Evolutionary conservation across 2,888 invertebrate species (phyloP), one percentile per base, ranked within the genome.

Genomic region (Drosophila macrospina): DNA sequence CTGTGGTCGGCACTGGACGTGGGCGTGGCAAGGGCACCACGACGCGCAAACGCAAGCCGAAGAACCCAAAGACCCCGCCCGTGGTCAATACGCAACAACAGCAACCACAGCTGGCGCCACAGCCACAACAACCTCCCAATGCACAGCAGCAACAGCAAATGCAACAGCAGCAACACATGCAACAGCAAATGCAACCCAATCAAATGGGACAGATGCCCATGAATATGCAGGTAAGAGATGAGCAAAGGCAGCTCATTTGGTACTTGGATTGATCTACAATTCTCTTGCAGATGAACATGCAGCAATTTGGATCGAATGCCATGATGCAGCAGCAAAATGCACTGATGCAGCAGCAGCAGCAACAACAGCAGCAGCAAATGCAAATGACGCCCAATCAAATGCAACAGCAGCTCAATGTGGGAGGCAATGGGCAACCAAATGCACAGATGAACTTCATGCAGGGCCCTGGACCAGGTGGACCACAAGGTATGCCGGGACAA

Each of bases 41-140:
- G 1, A 89, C 85, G 15, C 90, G 92, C 4, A 92, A 92, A 54
- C 90, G 92, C 13, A 92, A 93, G 69, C 91, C 92, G 10, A 92
- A 92, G 73, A 90, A 90, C 74, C 88, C 95, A 91, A 92, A 95
- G 75, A 90, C 91, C 36, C 89, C 91, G 51, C 91, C 92, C 2
- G 91, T 91, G 24, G 90, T 90, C 3, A 91, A 90, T 74, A 78
- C 88, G 5, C 90, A 91, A 65, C 91, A 88, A 48, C 88, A 89
- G 44, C 91, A 87, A 47, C 89, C 82, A 69, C 93, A 93, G 81
- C 13, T 80, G 41, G 78, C 75, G 4, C 85, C 83, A 4, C 89
- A 86, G 52, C 88, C 86, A 3, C 82, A 85, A 30, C 90, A 86
- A 44, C 78, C 80, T 11, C 83, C 82, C 11, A 90, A 89, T 44